These are phyloP conservation scores for Thymelicus lineola DNA, from an alignment of 2,888 invertebrate genomes.

Conservation along the genomic window DNA sequence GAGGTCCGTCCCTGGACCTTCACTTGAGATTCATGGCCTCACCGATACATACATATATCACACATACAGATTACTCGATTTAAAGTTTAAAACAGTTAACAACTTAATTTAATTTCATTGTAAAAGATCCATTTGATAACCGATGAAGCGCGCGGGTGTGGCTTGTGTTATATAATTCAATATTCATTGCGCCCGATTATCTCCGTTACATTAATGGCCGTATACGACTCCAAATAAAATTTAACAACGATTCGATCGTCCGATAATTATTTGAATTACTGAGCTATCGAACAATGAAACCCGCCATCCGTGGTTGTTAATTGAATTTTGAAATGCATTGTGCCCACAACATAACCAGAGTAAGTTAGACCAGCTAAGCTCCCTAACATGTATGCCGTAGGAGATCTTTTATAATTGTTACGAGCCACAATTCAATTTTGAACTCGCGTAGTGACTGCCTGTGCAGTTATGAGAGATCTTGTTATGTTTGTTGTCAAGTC, in stretches of 20 bases:
- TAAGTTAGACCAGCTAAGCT: constrained; percentile 5
- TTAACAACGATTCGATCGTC: constrained; percentile 19
- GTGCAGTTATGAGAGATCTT: neutral
- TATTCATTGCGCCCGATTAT: neutral
- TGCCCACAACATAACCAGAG: neutral
- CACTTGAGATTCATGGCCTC: too few species aligned
- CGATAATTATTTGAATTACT: constrained; percentile 33
- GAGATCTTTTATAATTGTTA: constrained; percentile 5
- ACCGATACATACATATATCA: too few species aligned
- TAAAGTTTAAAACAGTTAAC: too few species aligned
- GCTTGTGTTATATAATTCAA: neutral
- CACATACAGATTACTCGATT: too few species aligned
- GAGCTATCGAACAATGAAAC: constrained; percentile 17
- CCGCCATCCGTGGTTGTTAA: constrained; percentile 16
- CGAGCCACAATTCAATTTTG: neutral
- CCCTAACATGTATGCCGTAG: neutral
- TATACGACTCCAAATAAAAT: constrained; percentile 20
- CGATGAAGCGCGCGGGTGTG: too few species aligned
- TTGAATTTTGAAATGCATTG: constrained; percentile 29
- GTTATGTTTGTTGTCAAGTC: neutral
- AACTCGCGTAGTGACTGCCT: neutral
- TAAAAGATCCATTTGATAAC: too few species aligned
- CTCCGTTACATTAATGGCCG: neutral
- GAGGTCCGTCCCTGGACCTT: too few species aligned
- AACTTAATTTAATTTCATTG: too few species aligned